Evolutionary conservation across 2,113 vertebrate species (phyloP), one percentile per base, ranked within the genome.

Genomic region (Vombatus ursinus): DNA sequence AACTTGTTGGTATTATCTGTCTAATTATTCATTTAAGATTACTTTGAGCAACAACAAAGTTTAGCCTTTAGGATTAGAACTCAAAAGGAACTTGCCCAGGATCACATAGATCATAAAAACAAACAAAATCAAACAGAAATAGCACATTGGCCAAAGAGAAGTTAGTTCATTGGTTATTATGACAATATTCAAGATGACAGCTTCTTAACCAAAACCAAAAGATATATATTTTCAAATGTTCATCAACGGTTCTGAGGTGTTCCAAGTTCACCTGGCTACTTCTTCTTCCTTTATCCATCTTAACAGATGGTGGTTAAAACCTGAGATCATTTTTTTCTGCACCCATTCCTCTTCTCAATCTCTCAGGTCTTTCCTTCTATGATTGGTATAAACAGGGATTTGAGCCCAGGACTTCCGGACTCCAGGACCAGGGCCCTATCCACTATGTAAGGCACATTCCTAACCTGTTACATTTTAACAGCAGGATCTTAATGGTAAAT

Each of bases 1-100:
- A 97, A 98, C 97, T 98, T 96, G 96, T 97, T 96, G 97, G 97
- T 94, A 98, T 98, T 98, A 98, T 98, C 98, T 98, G 10, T 31
- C n/a, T 84, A 44, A 84, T 84, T 84, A 96, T 97, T 98, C 94
- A 96, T 95, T 98, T 94, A 95, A 96, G 89, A 97, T 95, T 94
- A 94, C 92, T 93, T 91, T 91, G 95, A 94, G 92, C 93, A 92
- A 52, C 0, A n/a, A 26, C 8, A 4, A 53, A 90, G 92, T 48
- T 84, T 93, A 92, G 94, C 53, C n/a, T 26, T 19, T 44, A 84
- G 84, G n/a, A 11, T 0, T 8, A 90, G 95, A 94, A 48, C 89
- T 89, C 31, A 93, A 14, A 93, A 92, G 37, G 52, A 92, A 44
- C 49, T 52, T 90, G 24, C 84, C 95, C 49, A 95, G 28, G 54